Conservation (phyloP, 2,113 vertebrate genomes). For the Tinamus guttatus region DNA sequence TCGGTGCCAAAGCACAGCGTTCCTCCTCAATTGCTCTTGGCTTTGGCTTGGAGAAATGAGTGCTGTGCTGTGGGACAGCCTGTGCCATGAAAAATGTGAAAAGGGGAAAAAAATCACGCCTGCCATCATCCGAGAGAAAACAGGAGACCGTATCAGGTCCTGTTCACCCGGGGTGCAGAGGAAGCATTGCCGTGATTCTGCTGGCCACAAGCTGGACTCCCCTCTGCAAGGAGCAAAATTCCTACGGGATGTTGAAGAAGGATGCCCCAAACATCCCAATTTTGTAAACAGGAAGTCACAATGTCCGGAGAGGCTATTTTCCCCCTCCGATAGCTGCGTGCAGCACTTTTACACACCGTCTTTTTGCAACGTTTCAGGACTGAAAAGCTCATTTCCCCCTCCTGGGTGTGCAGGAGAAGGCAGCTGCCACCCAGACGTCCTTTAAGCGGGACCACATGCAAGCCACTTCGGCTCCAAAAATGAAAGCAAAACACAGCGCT, state of each 20-base stretch:
- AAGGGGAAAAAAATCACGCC: neutral
- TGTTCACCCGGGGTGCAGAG: neutral
- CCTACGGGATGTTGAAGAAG: neutral
- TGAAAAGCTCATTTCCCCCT: constrained; percentile 64
- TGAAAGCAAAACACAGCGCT: constrained; percentile 73
- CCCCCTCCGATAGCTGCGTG: neutral
- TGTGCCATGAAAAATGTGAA: neutral
- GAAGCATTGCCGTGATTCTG: neutral
- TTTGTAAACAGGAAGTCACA: constrained; percentile 61
- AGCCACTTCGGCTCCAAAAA: constrained; percentile 70
- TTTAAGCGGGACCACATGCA: constrained; percentile 71
- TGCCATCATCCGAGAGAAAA: neutral
- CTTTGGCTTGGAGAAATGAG: neutral
- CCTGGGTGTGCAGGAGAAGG: constrained; percentile 32
- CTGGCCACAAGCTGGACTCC: neutral
- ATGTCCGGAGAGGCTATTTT: constrained; percentile 43
- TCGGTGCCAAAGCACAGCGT: constrained; percentile 33
- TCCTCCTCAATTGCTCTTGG: constrained; percentile 13
- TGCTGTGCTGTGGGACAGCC: neutral
- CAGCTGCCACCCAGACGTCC: constrained; percentile 72
- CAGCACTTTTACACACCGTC: constrained; percentile 27
- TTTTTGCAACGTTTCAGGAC: constrained; percentile 20
- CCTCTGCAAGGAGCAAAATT: constrained; percentile 26
- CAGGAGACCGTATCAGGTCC: neutral
- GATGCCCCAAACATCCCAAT: neutral